Evolutionary conservation across 2,113 vertebrate genomes (phyloP).

Genomic region (Rhinogobius similis): DNA sequence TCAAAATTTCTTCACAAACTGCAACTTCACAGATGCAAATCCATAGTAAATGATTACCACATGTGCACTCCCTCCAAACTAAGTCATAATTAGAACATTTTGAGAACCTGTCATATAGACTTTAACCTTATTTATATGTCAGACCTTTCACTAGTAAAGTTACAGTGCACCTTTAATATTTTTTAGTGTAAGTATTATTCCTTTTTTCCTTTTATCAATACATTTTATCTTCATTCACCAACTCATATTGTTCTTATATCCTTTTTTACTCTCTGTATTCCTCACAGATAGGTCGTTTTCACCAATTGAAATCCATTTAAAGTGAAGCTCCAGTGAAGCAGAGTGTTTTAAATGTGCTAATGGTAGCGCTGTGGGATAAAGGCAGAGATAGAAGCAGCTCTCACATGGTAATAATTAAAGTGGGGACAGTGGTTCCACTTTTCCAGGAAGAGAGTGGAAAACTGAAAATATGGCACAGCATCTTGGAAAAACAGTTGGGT

Average conservation of each 20-base stretch:
- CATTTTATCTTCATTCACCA: not conserved
- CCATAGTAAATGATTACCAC: no score
- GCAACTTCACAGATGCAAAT: no score
- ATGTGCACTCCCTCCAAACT: no score
- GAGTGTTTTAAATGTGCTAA: not conserved
- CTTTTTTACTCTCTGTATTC: not conserved
- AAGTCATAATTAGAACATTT: no score
- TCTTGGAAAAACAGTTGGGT: constrained; percentile 43
- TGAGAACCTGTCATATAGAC: no score
- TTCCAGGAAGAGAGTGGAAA: constrained; percentile 24
- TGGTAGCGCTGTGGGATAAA: constrained; percentile 1
- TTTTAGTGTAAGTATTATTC: no score
- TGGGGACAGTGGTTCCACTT: constrained; percentile 25
- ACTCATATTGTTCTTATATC: not conserved
- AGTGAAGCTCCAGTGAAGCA: not conserved
- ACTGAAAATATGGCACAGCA: constrained; percentile 13
- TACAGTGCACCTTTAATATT: no score
- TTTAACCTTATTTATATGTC: no score
- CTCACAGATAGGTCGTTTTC: not conserved
- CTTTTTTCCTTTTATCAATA: no score
- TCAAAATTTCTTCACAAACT: no score
- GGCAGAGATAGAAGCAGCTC: constrained; percentile 5
- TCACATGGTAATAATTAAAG: constrained; percentile 28
- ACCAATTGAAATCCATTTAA: not conserved
- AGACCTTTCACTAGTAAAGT: no score